phyloP scores from a whole-genome alignment of 2,113 vertebrate species.

The Campylorhamphus procurvoides region DNA sequence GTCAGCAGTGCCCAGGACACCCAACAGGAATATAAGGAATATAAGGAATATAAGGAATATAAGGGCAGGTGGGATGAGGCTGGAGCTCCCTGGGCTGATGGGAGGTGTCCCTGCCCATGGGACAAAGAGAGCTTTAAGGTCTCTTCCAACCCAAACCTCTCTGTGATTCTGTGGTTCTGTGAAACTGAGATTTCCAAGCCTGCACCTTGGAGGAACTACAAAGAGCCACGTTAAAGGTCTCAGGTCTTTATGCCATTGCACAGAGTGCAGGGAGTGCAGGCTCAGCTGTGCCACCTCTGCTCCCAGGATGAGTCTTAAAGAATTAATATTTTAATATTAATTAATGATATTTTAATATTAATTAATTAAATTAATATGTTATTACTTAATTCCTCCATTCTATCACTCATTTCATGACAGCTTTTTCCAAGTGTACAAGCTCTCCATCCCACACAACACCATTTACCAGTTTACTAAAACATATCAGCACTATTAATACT shows the following conservation, averaged over 20 bases:
- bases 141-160: not conserved
- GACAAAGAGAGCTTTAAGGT: not conserved
- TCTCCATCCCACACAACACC: not conserved
- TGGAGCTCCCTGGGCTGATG: not conserved
- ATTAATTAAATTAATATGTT: too few relatives aligned
- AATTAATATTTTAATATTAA: not conserved
- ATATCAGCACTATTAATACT: not conserved
- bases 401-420: not conserved
- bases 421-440: not conserved
- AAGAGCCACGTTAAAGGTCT: not conserved
- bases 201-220: not conserved
- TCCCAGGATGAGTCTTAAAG: not conserved
- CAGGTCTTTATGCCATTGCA: not conserved
- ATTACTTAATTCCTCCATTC: not conserved
- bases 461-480: not conserved
- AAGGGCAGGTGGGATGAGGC: not conserved
- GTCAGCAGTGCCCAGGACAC: not conserved
- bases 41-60: too few relatives aligned
- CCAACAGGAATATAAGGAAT: too few relatives aligned
- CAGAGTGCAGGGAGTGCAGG: not conserved
- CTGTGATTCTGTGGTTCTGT: not conserved
- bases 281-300: not conserved
- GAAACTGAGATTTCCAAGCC: not conserved
- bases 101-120: not conserved
- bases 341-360: not conserved